These are phyloP conservation scores for Xyrauchen texanus DNA, from an alignment of 2,113 vertebrate genomes.

Conservation along the genomic window DNA sequence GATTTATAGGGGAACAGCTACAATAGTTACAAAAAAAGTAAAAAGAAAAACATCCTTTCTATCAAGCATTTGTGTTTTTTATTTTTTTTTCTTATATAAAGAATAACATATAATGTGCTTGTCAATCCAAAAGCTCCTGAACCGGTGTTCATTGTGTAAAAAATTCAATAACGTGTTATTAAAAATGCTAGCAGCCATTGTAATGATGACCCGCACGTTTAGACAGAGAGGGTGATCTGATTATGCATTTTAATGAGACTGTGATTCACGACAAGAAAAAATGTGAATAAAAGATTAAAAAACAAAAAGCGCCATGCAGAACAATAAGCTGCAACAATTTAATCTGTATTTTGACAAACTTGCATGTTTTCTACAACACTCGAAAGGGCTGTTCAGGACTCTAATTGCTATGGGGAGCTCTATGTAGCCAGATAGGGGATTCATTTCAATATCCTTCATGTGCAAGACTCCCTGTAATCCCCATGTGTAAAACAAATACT, in stretches of 20 bases:
- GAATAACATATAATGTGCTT: constrained; percentile 49
- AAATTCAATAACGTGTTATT: constrained; percentile 74
- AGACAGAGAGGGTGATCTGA: constrained; percentile 64
- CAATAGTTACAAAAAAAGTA: constrained; percentile 28
- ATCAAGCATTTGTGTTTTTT: constrained; percentile 48
- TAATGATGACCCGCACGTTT: constrained; percentile 64
- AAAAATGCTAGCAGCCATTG: constrained; percentile 74
- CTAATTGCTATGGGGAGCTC: not conserved
- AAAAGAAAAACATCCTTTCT: constrained; percentile 46
- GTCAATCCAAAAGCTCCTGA: constrained; percentile 58
- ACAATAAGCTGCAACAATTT: constrained; percentile 58
- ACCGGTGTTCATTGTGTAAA: constrained; percentile 55
- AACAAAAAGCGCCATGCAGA: constrained; percentile 65
- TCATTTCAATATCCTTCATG: not conserved
- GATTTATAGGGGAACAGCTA: constrained; percentile 69
- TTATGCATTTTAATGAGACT: constrained; percentile 71
- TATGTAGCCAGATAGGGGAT: not conserved
- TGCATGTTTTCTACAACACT: constrained; percentile 50
- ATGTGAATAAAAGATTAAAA: constrained; percentile 52
- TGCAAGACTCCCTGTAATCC: not conserved
- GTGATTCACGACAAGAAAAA: constrained; percentile 53
- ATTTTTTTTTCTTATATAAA: constrained; percentile 28
- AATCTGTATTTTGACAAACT: constrained; percentile 56
- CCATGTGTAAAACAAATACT: not conserved
- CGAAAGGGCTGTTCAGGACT: constrained; percentile 5